Evolutionary conservation across 2,888 invertebrate species (phyloP), one percentile per base, ranked within the genome.

Genomic region (Noctua fimbriata): DNA sequence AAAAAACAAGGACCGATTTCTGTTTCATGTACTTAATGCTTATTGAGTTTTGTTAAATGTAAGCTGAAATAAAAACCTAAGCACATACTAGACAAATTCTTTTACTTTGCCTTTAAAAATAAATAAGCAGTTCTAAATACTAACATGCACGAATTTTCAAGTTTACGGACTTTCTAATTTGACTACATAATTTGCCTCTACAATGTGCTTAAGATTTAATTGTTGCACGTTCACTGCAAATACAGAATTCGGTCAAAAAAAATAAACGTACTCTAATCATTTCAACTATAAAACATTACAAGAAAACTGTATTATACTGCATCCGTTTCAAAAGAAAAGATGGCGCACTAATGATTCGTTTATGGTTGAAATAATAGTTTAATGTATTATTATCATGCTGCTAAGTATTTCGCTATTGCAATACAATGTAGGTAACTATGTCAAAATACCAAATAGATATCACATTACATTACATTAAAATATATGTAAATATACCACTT

Each of bases 401-500:
- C 85, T 88, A 83, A 87, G 76, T 87, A 90, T 85, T 78, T 83
- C 78, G 84, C 89, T 86, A 85, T 83, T 72, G 87, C 88, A 85
- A 75, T 83, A 86, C 72, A 86, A 75, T 82, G 70, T 79, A 36
- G 4, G 36, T 36, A 86, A 86, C 78, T 83, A 82, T 81, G 32
- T 87, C 87, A 89, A 87, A 80, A 84, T 88, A 88, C 89, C 81
- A 88, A 84, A 89, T 86, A 88, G 83, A 87, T 87, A 83, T 85
- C 73, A 80, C 73, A 80, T 80, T 84, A 86, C 74, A 85, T 73
- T 74, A 83, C 73, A 87, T 73, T 76, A 78, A 69, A 81, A 82
- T 84, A 82, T 83, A 79, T 85, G 87, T 80, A 73, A 76, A 84
- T 82, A 88, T 58, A 78, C 18, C 77, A 78, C 73, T 73, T 36